Evolutionary conservation across 2,113 vertebrate genomes (phyloP), one percentile per base, ranked within the genome.

Genomic region (Thinocorus orbignyianus): DNA sequence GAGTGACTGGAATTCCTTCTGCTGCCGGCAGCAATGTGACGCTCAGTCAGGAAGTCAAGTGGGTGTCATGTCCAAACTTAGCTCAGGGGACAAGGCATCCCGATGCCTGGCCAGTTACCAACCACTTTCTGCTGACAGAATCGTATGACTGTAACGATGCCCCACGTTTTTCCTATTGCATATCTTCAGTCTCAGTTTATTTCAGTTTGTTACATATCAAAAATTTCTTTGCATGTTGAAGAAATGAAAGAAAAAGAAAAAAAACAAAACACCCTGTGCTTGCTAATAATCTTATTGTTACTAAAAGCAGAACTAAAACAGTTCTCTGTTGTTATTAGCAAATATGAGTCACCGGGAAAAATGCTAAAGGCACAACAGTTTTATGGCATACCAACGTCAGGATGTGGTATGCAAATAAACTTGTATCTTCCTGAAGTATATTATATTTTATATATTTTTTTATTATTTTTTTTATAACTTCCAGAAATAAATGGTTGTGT

Each of bases 1-100:
- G 65, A 91, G 73, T 87, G 78, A 90, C 51, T 90, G 60, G 62
- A 93, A 94, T 65, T 83, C 81, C 83, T 96, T 39, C 68, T 86
- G 88, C 69, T 55, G 81, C 61, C 61, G 65, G 61, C 90, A 86
- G 84, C 18, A 1, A 46, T 61, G 18, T 91, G 78, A 66, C 42
- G 13, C 87, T 92, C 14, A 70, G 92, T 69, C 57, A 85, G 88
- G 83, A 95, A 96, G 65, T 91, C 84, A 82, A 79, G 88, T 78
- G 83, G 86, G 77, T 80, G 70, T 80, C 84, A 92, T 73, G 46
- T 91, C 96, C 92, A 80, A 95, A 95, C 51, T 89, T 94, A 86
- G 68, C 91, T 41, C 83, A 35, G 57, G 41, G 64, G 71, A 62
- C 83, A 33, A 94, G 62, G 78, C 61, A 95, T 96, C 91, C 91